phyloP scores from a whole-genome alignment of 2,797 vertebrate genomes.

The Lacerta viridis region DNA sequence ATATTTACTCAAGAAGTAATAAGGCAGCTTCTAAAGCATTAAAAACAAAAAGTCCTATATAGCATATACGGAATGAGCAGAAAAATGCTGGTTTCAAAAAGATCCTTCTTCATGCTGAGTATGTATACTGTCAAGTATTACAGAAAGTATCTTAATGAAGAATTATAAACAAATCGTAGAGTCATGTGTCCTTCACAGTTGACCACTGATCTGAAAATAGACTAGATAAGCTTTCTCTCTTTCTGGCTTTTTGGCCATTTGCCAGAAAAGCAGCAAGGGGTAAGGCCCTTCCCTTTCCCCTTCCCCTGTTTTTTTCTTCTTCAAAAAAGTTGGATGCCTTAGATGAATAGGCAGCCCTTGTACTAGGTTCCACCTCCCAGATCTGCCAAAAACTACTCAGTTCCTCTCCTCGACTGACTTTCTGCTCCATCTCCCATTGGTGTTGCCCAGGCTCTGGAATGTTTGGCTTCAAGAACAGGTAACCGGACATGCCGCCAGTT shows the following conservation, averaged over 20 bases:
- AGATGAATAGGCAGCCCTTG: constrained; percentile 6
- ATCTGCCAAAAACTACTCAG: not conserved
- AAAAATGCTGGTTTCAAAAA: not conserved
- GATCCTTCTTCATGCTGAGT: not conserved
- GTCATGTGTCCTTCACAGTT: not conserved
- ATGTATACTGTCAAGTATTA: not conserved
- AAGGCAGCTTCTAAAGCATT: not conserved
- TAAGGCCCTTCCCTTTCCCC: not conserved
- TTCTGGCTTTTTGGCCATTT: not conserved
- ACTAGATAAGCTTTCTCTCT: not conserved
- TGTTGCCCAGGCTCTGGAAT: not conserved
- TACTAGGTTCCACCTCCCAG: not conserved
- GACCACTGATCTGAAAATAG: not conserved
- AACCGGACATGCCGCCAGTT: not conserved
- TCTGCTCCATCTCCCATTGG: not conserved
- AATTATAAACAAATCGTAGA: not conserved
- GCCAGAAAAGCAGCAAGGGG: constrained; percentile 4
- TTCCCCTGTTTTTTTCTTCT: not conserved
- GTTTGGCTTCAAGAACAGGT: not conserved
- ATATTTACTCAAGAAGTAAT: constrained; percentile 21
- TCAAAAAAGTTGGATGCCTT: not conserved
- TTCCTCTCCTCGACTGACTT: not conserved
- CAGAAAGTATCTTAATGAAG: not conserved
- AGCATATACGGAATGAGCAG: not conserved
- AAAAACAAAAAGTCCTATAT: not conserved